Percentiles rank a stretch among this genome's conserved stretches.
These are phyloP conservation scores for Papilio demoleus DNA, from an alignment of 2,888 invertebrate species.

Conservation along the genomic window DNA sequence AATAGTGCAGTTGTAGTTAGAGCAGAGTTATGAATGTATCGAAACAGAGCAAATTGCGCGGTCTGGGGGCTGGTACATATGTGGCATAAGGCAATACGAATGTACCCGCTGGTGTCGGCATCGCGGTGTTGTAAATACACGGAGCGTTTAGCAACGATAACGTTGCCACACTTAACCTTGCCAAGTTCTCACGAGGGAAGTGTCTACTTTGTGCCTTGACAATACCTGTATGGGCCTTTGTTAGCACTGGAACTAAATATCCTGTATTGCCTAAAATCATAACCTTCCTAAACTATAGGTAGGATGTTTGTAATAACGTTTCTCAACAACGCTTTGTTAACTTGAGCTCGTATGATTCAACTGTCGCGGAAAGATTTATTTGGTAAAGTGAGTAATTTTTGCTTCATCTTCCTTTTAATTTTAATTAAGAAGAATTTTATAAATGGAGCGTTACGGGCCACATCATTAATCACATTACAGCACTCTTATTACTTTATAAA, in stretches of 20 bases:
- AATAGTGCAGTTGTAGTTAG: slow-evolving; percentile 11
- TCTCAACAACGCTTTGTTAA: slow-evolving; percentile 41
- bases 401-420: slow-evolving; percentile 16
- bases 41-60: slow-evolving; percentile 46
- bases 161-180: slow-evolving; percentile 83
- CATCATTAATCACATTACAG: not conserved
- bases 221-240: slow-evolving; percentile 81
- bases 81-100: slow-evolving; percentile 52
- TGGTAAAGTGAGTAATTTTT: slow-evolving; percentile 5
- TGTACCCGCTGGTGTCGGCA: slow-evolving; percentile 75
- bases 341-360: slow-evolving; percentile 23
- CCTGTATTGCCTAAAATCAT: slow-evolving; percentile 71
- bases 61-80: slow-evolving; percentile 41
- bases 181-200: slow-evolving; percentile 83
- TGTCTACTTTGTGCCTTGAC: slow-evolving; percentile 82
- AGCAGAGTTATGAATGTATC: slow-evolving; percentile 16
- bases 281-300: slow-evolving; percentile 44
- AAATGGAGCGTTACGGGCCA: not conserved
- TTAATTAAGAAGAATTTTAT: not conserved
- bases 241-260: slow-evolving; percentile 70
- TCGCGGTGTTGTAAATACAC: slow-evolving; percentile 81
- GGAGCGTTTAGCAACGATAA: slow-evolving; percentile 82
- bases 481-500: not conserved
- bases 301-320: slow-evolving; percentile 57
- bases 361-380: slow-evolving; percentile 23